phyloP scores from a whole-genome alignment of 1,140 invertebrate species.

The Musca vetustissima region DNA sequence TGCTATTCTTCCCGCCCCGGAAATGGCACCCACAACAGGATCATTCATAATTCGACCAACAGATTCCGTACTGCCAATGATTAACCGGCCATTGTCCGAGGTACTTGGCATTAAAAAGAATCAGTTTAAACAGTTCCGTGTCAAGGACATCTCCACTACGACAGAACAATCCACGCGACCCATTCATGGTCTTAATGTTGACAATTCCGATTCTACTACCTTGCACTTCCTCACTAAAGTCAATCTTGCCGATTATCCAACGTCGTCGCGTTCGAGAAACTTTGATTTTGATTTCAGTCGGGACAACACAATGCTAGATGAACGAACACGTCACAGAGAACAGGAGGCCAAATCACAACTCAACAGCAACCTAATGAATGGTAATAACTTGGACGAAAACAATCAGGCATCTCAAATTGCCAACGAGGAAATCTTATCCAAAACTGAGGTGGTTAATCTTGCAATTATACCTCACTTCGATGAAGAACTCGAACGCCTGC shows the following conservation, averaged over 20 bases:
- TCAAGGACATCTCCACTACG: constrained; percentile 38
- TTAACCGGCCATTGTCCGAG: constrained; percentile 54
- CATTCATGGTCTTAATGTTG: constrained; percentile 8
- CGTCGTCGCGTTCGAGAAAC: constrained; percentile 36
- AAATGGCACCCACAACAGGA: constrained; percentile 32
- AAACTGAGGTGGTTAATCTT: constrained; percentile 54
- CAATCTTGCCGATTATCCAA: constrained; percentile 50
- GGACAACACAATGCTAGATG: constrained; percentile 52
- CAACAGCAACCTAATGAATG: constrained; percentile 25
- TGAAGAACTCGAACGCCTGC: constrained; percentile 40
- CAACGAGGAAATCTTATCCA: constrained; percentile 52
- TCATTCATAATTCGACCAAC: constrained; percentile 50
- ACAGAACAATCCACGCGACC: not conserved
- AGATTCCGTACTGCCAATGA: constrained; percentile 51
- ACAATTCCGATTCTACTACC: constrained; percentile 27
- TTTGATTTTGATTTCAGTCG: constrained; percentile 51
- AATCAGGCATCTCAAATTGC: constrained; percentile 36
- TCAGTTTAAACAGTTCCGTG: constrained; percentile 53
- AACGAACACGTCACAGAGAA: constrained; percentile 41
- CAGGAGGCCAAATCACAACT: constrained; percentile 16
- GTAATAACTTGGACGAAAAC: constrained; percentile 23
- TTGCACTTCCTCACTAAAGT: constrained; percentile 51
- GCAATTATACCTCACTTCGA: constrained; percentile 55
- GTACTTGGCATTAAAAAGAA: constrained; percentile 55
- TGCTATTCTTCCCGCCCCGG: constrained; percentile 27